A percentile compares a stretch with the other conserved stretches of the same genome.
phyloP scores from a whole-genome alignment of 2,888 invertebrate genomes.

The Epistrophe eligans region DNA sequence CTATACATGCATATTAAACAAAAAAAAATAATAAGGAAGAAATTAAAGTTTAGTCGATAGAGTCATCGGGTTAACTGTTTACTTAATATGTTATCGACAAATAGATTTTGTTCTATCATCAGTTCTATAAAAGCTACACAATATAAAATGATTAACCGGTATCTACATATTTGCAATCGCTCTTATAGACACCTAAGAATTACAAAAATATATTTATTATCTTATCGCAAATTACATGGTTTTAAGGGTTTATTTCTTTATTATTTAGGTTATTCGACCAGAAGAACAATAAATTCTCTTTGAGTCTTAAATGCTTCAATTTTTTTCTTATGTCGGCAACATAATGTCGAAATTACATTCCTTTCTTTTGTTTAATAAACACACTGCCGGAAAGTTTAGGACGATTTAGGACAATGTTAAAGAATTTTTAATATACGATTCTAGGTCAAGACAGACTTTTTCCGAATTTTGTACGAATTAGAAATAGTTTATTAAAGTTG shows the following conservation, averaged over 20 bases:
- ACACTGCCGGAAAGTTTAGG: too few species aligned
- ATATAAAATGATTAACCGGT: not conserved
- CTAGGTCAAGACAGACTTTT: too few species aligned
- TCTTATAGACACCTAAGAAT: not conserved
- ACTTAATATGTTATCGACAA: not conserved
- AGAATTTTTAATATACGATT: too few species aligned
- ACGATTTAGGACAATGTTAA: too few species aligned
- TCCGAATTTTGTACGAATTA: too few species aligned
- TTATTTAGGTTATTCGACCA: not conserved
- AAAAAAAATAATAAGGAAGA: not conserved
- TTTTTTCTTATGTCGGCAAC: too few species aligned
- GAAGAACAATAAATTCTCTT: too few species aligned
- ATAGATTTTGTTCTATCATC: not conserved
- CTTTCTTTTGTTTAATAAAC: too few species aligned
- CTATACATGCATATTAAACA: not conserved
- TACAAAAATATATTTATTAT: not conserved
- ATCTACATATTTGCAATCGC: not conserved
- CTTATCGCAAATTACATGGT: not conserved
- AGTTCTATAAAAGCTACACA: not conserved
- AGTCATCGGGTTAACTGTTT: slow-evolving; percentile 22
- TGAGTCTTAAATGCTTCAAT: too few species aligned
- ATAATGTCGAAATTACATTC: too few species aligned
- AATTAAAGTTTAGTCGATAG: not conserved
- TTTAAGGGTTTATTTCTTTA: not conserved
- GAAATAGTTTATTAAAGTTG: too few species aligned